Evolutionary conservation across 2,797 vertebrate genomes (phyloP).

Genomic region (Sternotherus odoratus): DNA sequence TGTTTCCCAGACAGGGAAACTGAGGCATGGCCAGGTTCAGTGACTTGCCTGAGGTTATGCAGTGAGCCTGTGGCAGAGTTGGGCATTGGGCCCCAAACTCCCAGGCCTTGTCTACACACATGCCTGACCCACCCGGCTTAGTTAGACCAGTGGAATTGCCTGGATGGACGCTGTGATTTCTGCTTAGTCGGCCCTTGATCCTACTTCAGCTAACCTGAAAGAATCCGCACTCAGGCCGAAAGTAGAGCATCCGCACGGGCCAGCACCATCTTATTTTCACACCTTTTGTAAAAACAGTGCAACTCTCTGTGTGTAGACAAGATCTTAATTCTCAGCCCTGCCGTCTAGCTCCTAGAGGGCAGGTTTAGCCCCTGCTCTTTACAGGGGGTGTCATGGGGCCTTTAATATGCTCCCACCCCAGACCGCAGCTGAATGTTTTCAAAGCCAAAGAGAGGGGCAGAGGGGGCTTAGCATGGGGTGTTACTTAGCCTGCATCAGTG

Average conservation of each 20-base stretch:
- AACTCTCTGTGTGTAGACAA: not conserved
- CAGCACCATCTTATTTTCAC: too few species aligned
- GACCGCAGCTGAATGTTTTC: not conserved
- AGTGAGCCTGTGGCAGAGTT: not conserved
- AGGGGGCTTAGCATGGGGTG: not conserved
- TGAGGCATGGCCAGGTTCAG: not conserved
- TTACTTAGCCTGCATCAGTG: too few species aligned
- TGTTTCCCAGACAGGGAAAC: not conserved
- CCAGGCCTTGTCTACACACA: not conserved
- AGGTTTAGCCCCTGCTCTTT: not conserved
- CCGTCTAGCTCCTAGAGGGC: not conserved
- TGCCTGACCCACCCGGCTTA: not conserved
- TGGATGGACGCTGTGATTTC: not conserved
- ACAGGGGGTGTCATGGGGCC: too few species aligned
- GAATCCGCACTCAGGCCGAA: not conserved
- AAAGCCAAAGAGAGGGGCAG: not conserved
- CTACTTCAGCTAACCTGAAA: not conserved
- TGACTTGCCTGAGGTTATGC: not conserved
- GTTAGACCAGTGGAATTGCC: not conserved
- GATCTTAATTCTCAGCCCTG: not conserved
- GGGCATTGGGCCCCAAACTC: not conserved
- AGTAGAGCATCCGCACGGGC: not conserved
- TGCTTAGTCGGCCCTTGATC: not conserved
- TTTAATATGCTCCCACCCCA: not conserved
- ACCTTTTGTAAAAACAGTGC: not conserved